Conservation (phyloP, 2,113 vertebrate genomes). For the Ondatra zibethicus region DNA sequence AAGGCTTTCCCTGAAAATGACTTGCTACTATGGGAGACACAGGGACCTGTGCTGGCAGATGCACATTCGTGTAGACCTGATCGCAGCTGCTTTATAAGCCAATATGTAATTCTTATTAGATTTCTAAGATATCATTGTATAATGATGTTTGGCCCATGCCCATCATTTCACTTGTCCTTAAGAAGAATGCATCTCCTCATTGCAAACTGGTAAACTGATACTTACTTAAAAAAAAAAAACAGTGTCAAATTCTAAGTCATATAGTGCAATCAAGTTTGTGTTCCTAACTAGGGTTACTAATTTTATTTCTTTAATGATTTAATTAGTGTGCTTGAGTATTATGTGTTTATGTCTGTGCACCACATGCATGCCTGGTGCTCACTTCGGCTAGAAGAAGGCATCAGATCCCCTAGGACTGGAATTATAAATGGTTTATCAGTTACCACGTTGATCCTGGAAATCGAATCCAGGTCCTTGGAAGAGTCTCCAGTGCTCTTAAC, state of each 20-base stretch:
- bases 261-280: not conserved
- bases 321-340: not conserved
- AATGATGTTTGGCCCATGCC: not conserved
- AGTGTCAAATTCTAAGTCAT: not conserved
- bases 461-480: not conserved
- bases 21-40: not conserved
- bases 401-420: not conserved
- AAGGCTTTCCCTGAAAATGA: not conserved
- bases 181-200: not conserved
- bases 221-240: not conserved
- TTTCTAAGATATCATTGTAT: not conserved
- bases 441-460: not conserved
- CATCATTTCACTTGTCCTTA: not conserved
- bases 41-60: not conserved
- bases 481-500: not conserved
- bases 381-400: not conserved
- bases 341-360: not conserved
- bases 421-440: not conserved
- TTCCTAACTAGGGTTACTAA: not conserved
- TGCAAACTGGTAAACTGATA: not conserved
- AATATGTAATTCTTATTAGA: not conserved
- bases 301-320: not conserved
- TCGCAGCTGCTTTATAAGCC: not conserved
- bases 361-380: too few relatives aligned
- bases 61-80: not conserved